Base-by-base conservation (phyloP, 2,888 invertebrate genomes). In the Calameuta filiformis region DNA sequence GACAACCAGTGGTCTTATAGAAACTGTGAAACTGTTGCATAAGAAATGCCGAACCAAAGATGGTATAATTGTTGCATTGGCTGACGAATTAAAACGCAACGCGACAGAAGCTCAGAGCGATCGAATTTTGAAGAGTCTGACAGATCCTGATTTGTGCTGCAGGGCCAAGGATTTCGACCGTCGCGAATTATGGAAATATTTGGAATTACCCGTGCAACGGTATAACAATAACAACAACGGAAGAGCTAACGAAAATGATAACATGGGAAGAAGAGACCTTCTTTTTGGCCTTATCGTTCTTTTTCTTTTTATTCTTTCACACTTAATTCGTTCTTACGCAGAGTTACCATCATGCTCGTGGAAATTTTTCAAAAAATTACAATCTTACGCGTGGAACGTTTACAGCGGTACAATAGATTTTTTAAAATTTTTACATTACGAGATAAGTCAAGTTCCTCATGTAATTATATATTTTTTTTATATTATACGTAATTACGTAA, bases 41-140 rank as follows among this genome's bases (percentile, higher is more conserved):
- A 76, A 68, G 12, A 83, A 82, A 34, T 85, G 83, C 73, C 82
- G 83, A 1, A 80, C 76, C 34, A 85, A 86, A 73, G 84, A 84
- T 23, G 79, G 79, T 30, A 82, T 86, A 76, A 84, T 84, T 4
- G 77, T 79, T 9, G 81, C 80, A 3, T 68, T 86, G 35, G 79
- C 83, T 6, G 80, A 85, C 40, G 83, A 83, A 40, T n/a, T 85
- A 40, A 81, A 77, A 40, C 76, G 79, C n/a, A 73, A 23, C 12
- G 73, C 69, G 11, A 77, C 76, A 37, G 69, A 56, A 34, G 76
- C 79, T 12, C 76, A 79, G 33, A 79, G 75, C 12, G 71, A 68
- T 23, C 76, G 80, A 76, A 81, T 83, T 68, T 75, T 81, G 31
- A 33, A 73, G 12, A 75, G 76, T 68, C 73, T 83, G 6, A 56